Evolutionary conservation across 2,113 vertebrate species (phyloP), one percentile per base, ranked within the genome.

Genomic region (Rhineura floridana): DNA sequence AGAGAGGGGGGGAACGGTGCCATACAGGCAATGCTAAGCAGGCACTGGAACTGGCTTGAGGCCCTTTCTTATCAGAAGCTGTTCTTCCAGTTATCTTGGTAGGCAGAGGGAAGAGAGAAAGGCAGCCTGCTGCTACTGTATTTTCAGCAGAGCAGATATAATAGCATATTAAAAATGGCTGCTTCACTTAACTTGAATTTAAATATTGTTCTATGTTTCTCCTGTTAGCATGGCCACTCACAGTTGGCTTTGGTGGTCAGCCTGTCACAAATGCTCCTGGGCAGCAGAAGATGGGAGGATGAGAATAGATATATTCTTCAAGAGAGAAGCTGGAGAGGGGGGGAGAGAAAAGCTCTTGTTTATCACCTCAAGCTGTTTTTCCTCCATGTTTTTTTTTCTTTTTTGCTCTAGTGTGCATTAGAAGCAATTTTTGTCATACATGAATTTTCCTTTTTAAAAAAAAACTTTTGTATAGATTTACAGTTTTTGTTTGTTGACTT

Each of bases 131-230:
- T 81, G 17, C 8, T 63, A 73, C 7, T 88, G 10, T 69, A 69
- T 59, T 89, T 91, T 91, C 88, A 69, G 48, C 70, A 89, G n/a
- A 77, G 33, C 6, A 50, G 72, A 85, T 2, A 77, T 36, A 85
- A 81, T 78, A 86, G 86, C 76, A 28, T 0, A 0, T 80, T 10
- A 33, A 70, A 81, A 90, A 2, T 79, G 52, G 59, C 3, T 67
- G 17, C 30, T 65, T 59, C 11, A 19, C 55, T 59, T 59, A 13
- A 42, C 13, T 36, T 36, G 44, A 75, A 10, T 79, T 67, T 83
- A 83, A 55, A 91, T 85, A 83, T 36, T 4, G 13, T 69, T 13
- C 39, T 62, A 9, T 44, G 8, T 72, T 87, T 91, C 84, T 85
- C 48, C 72, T 84, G 69, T 81, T 72, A 87, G 69, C 69, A 84